Percentiles rank a stretch among this genome's conserved stretches.
These are phyloP conservation scores for Cephalopterus ornatus DNA, from an alignment of 2,113 vertebrate species.

Conservation along the genomic window DNA sequence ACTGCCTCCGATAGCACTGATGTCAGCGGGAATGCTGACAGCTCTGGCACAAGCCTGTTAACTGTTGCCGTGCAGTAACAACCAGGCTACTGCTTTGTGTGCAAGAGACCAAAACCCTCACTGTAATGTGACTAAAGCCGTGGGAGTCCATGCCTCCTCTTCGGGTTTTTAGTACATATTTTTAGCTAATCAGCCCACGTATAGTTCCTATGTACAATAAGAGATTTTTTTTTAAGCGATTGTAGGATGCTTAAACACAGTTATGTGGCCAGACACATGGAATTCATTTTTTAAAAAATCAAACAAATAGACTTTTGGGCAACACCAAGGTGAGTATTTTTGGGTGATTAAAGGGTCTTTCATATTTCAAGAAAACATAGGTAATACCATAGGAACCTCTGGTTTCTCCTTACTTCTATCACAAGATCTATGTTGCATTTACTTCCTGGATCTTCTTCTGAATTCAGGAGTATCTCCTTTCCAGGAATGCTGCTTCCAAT, in stretches of 20 bases:
- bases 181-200: background rate
- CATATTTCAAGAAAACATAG: background rate
- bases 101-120: background rate
- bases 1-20: conserved; percentile 27
- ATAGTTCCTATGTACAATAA: background rate
- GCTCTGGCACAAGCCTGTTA: background rate
- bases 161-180: background rate
- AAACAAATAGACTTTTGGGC: background rate
- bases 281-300: background rate
- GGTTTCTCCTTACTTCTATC: background rate
- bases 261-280: background rate
- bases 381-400: background rate
- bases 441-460: background rate
- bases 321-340: background rate
- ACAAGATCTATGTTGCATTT: background rate
- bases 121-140: background rate
- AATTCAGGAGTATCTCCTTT: background rate
- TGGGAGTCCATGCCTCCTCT: background rate
- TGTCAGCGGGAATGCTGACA: conserved; percentile 32
- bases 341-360: background rate
- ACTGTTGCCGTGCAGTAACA: background rate
- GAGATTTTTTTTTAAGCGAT: background rate
- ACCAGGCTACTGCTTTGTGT: background rate
- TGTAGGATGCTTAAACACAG: background rate
- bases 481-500: background rate